These are phyloP conservation scores for Rhadina sibilatrix DNA, from an alignment of 2,113 vertebrate genomes.

Conservation along the genomic window DNA sequence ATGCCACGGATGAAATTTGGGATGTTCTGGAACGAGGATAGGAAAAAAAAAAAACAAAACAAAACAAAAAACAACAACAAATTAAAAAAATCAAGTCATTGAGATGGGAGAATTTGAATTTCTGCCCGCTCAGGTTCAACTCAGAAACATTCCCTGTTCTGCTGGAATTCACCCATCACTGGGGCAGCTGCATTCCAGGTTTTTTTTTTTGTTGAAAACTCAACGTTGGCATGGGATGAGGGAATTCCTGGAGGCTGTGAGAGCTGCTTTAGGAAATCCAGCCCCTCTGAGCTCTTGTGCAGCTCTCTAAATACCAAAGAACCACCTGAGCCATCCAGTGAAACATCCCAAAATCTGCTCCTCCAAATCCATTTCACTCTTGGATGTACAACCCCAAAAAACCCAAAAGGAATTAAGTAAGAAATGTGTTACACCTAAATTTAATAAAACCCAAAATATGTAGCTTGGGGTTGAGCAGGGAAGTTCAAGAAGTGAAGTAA, in stretches of 20 bases:
- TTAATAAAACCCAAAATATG: accelerated
- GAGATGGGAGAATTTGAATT: neutral
- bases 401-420: neutral
- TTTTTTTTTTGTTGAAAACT: neutral
- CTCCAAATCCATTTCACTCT: neutral
- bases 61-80: neutral
- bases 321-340: neutral
- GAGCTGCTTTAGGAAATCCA: neutral
- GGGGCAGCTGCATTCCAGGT: neutral
- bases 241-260: neutral
- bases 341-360: neutral
- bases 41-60: constrained; percentile 2
- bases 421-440: neutral
- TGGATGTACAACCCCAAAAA: neutral
- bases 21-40: constrained; percentile 23
- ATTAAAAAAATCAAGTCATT: neutral
- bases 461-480: neutral
- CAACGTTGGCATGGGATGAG: neutral
- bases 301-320: neutral
- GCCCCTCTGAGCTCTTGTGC: neutral
- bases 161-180: neutral
- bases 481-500: neutral
- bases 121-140: neutral
- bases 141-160: neutral
- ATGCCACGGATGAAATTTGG: constrained; percentile 60